Conservation (phyloP, 1,140 invertebrate genomes). For the Euwallacea similis region DNA sequence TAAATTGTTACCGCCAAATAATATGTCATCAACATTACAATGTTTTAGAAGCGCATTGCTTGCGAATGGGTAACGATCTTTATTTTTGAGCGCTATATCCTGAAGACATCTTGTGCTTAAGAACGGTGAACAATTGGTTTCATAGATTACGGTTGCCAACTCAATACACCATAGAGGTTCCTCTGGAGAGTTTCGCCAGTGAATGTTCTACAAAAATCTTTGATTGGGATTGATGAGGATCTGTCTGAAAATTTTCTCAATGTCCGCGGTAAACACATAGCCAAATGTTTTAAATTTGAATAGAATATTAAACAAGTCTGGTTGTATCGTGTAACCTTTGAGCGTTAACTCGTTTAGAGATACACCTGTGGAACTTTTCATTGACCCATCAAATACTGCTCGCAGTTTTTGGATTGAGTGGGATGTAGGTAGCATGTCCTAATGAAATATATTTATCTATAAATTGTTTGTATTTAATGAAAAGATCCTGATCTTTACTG, state of each 20-base stretch:
- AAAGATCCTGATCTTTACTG: no score
- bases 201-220: conserved; percentile 48
- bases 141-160: conserved; percentile 52
- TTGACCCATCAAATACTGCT: no score
- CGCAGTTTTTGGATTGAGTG: no score
- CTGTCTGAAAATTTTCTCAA: conserved; percentile 54
- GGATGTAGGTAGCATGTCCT: no score
- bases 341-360: no score
- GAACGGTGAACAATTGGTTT: conserved; percentile 47
- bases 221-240: conserved; percentile 46
- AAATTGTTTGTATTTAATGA: no score
- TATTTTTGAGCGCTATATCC: conserved; percentile 44
- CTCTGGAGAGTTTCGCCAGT: conserved; percentile 47
- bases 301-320: no score
- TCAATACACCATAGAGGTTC: conserved; percentile 44
- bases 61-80: conserved; percentile 45
- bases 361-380: no score
- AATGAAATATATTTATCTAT: no score
- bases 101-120: conserved; percentile 44
- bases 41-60: conserved; percentile 34
- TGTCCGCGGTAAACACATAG: conserved; percentile 48
- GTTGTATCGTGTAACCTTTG: no score
- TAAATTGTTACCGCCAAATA: conserved; percentile 6
- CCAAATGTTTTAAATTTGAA: no score
- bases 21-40: conserved; percentile 39